A percentile compares a stretch with the other conserved stretches of the same genome.
Conservation (phyloP, 2,888 invertebrate genomes). For the Agonum fuliginosum region DNA sequence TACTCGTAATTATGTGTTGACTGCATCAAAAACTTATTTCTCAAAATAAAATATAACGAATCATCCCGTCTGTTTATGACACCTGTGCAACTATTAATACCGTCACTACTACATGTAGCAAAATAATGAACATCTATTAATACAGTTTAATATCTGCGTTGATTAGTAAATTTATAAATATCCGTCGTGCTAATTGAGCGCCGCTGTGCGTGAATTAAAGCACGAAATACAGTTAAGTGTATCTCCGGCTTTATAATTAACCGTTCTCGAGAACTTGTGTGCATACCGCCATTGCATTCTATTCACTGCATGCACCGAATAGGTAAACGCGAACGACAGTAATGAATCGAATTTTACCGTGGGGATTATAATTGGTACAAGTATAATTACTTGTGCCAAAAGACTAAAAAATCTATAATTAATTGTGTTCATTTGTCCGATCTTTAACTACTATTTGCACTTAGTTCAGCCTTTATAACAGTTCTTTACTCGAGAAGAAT, state of each 20-base stretch:
- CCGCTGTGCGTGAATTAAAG: not conserved
- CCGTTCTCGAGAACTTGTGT: not conserved
- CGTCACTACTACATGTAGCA: not conserved
- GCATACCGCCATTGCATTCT: not conserved
- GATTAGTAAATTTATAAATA: conserved; percentile 35
- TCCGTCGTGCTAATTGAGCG: conserved; percentile 1
- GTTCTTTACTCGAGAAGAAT: not conserved
- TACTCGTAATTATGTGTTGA: too few relatives aligned
- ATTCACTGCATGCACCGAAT: conserved; percentile 11
- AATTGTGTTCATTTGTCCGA: not conserved
- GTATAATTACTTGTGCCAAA: not conserved
- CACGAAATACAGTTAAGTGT: conserved; percentile 19
- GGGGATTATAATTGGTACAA: conserved; percentile 21
- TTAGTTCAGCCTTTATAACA: not conserved
- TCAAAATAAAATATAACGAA: too few relatives aligned
- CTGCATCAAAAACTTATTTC: too few relatives aligned
- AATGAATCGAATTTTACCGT: conserved; percentile 34
- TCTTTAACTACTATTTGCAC: not conserved
- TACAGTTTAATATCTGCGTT: not conserved
- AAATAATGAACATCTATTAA: conserved; percentile 31
- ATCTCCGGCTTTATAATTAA: conserved; percentile 45
- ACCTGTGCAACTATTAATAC: not conserved
- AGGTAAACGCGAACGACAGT: conserved; percentile 19
- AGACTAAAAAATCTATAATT: not conserved
- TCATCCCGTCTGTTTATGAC: not conserved